Base-by-base conservation (phyloP, 2,113 vertebrate genomes). In the Chionomys nivalis region DNA sequence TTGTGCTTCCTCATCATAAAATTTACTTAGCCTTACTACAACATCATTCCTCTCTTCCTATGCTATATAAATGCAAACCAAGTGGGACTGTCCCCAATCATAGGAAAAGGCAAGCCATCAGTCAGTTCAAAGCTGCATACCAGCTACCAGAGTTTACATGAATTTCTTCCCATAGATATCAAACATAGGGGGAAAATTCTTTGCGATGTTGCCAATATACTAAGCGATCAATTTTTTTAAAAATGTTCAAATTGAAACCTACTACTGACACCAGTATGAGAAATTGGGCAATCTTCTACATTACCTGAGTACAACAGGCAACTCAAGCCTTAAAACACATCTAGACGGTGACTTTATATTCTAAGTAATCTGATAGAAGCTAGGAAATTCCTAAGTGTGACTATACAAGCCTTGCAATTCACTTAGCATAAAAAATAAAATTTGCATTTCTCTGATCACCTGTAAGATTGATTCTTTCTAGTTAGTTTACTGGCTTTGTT, bases 261-360 rank as follows among this genome's bases (percentile, higher is more conserved):
- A 91, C 17, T 77, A 89, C 42, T 94, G 78, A 86, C 28, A 61
- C 95, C 28, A 95, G 72, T 81, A 89, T 58, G 19, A 39, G 28
- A 88, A 95, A 95, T 0, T 87, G 42, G 21, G 14, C 14, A 49
- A 4, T 76, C 12, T 33, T 55, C 5, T 55, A 66, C 42, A 49
- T 31, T 93, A 16, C 85, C 91, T 36, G 28, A 94, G 47, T 5
- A 79, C 92, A 93, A 66, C 1, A 79, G 73, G 61, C 17, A 92
- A 93, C 28, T 89, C 36, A 90, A 95, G n/a, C 36, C 75, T 89
- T 95, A 95, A 96, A 88, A 96, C 89, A 90, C 26, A 91, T 14
- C 89, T 33, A 90, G 42, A 83, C 72, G 88, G 65, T 92, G 55
- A 90, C 63, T 82, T 94, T 52, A 93, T 93, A 93, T 66, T 55